A percentile compares a stretch with the other conserved stretches of the same genome.
phyloP scores from a whole-genome alignment of 2,888 invertebrate species.

The Octonoba sinensis region DNA sequence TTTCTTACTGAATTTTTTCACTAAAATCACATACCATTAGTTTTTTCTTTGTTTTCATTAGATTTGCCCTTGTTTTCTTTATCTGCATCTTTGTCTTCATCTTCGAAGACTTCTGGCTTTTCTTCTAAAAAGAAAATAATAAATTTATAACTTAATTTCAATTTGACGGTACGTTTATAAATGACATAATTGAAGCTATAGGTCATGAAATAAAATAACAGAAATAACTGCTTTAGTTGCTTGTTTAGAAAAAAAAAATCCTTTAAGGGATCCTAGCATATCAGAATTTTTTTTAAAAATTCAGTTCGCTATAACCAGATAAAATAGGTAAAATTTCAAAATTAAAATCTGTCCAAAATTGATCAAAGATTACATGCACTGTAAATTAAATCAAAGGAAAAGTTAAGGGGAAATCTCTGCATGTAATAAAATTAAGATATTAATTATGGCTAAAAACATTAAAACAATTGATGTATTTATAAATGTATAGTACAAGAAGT shows the following conservation, averaged over 20 bases:
- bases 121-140: constrained; percentile 73
- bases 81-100: constrained; percentile 67
- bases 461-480: too few relatives aligned
- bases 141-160: not conserved
- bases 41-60: constrained; percentile 57
- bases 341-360: not conserved
- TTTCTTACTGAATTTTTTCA: too few relatives aligned
- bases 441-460: too few relatives aligned
- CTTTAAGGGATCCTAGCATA: not conserved
- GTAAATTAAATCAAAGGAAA: too few relatives aligned
- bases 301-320: not conserved
- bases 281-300: not conserved
- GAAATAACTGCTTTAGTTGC: too few relatives aligned
- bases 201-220: too few relatives aligned
- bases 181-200: too few relatives aligned
- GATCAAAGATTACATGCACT: not conserved
- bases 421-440: too few relatives aligned
- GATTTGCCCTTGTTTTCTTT: constrained; percentile 64
- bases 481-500: too few relatives aligned
- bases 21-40: constrained; percentile 25
- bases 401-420: too few relatives aligned
- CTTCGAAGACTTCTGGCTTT: constrained; percentile 74
- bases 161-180: too few relatives aligned
- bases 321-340: too few relatives aligned
- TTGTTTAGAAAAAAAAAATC: not conserved